Evolutionary conservation across 2,888 invertebrate species (phyloP), one percentile per base, ranked within the genome.

Genomic region (Drosophila multiciliata): DNA sequence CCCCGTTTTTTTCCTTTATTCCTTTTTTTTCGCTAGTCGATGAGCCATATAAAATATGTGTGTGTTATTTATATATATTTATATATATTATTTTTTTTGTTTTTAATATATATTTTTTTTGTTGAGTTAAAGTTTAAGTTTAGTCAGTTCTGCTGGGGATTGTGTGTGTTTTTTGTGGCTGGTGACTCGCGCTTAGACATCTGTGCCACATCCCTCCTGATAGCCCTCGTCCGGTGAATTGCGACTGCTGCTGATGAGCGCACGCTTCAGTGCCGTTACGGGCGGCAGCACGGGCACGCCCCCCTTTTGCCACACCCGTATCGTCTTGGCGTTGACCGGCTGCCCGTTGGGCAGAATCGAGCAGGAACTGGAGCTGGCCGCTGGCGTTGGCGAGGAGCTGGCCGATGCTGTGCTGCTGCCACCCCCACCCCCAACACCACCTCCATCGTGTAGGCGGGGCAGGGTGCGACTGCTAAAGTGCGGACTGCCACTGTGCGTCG

Each of bases 131-230:
- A 42, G 45, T 69, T 67, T 70, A 86, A 86, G 90, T 82, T 89
- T 90, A 87, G 87, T 91, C 91, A 91, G 90, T 89, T 91, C 89
- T 87, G 69, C 79, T 82, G 68, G 68, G 73, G 52, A 23, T 20
- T n/a, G 57, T 52, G 49, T 26, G 40, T 35, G 32, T 26, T 35
- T 20, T 64, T 32, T 29, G 36, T 33, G 45, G 36, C 26, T 35
- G 63, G 36, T n/a, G 61, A 61, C 42, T 49, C 57, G 1, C 15
- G 71, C 73, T 89, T 96, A 97, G 93, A 98, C 98, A 93, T 98
- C 97, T 82, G 98, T 98, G 83, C 97, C 97, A 93, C 97, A 97
- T 90, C 98, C 98, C 94, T 98, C 98, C 93, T 97, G 97, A 93
- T 97, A 98, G 75, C 97, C 97, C 93, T 98, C 98, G 91, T 98